Evolutionary conservation across 2,888 invertebrate species (phyloP).

Genomic region (Agapetus fuscipes): DNA sequence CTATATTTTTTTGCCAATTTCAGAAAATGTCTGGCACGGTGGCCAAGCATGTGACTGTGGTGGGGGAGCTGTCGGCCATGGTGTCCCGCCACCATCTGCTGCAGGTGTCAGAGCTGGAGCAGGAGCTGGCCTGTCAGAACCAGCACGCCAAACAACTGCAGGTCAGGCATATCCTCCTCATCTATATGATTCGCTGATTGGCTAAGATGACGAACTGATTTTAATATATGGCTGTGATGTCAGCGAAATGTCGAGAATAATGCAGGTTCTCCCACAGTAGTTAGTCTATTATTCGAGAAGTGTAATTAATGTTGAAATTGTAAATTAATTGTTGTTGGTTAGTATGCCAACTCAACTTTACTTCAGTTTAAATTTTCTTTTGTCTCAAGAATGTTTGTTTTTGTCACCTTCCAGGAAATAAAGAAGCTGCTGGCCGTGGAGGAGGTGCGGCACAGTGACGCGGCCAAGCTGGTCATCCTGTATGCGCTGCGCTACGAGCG

Average conservation of each 20-base stretch:
- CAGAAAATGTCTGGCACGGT: constrained; percentile 90
- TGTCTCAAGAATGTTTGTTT: no score
- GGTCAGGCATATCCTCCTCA: no score
- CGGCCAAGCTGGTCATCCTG: constrained; percentile 77
- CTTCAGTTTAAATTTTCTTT: no score
- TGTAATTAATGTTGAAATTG: no score
- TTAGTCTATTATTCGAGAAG: not conserved
- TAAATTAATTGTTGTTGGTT: no score
- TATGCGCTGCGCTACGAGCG: constrained; percentile 92
- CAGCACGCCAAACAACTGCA: constrained; percentile 70
- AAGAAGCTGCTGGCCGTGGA: constrained; percentile 68
- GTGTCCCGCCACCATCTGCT: constrained; percentile 71
- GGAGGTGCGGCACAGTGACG: constrained; percentile 65
- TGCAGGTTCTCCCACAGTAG: no score
- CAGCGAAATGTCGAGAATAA: no score
- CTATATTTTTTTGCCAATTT: no score
- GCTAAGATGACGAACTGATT: not conserved
- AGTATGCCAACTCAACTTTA: no score
- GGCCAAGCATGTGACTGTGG: constrained; percentile 93
- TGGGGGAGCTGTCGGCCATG: constrained; percentile 85
- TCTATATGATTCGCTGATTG: not conserved
- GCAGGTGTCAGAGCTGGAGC: constrained; percentile 88
- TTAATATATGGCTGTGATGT: no score
- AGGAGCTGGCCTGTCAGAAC: constrained; percentile 83
- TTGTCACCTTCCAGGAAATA: constrained; percentile 61